phyloP scores from a whole-genome alignment of 2,113 vertebrate genomes.

The Malaclemys terrapin region DNA sequence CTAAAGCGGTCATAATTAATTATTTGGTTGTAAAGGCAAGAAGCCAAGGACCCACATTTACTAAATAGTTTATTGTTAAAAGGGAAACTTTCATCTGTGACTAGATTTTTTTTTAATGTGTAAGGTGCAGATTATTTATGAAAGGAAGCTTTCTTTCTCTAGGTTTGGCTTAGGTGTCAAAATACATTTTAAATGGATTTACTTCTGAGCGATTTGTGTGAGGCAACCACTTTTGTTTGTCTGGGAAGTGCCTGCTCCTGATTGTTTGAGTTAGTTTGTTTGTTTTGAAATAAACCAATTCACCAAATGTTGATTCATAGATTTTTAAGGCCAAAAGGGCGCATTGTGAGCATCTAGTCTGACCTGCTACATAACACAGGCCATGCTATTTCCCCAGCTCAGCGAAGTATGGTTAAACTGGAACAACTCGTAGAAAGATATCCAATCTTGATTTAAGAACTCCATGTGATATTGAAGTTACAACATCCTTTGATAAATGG shows the following conservation, averaged over 20 bases:
- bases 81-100: slow-evolving; percentile 29
- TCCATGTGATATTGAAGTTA: neutral
- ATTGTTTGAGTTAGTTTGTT: slow-evolving; percentile 17
- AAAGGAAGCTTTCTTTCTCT: slow-evolving; percentile 65
- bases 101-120: neutral
- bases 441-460: neutral
- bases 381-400: neutral
- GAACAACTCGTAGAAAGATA: neutral
- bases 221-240: slow-evolving; percentile 24
- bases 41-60: slow-evolving; percentile 9
- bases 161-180: slow-evolving; percentile 10
- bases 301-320: neutral
- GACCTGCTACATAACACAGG: neutral
- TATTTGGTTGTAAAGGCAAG: slow-evolving; percentile 35
- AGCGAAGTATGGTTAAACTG: neutral
- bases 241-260: neutral
- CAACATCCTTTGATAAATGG: neutral
- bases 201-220: neutral
- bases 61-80: slow-evolving; percentile 69
- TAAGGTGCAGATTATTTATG: neutral
- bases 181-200: slow-evolving; percentile 25
- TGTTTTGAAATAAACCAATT: slow-evolving; percentile 39
- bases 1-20: slow-evolving; percentile 62
- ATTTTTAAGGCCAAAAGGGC: neutral
- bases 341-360: neutral